A percentile compares a stretch with the other conserved stretches of the same genome.
These are phyloP conservation scores for Phalacrocorax brasilianus DNA, from an alignment of 2,113 vertebrate genomes.

Conservation along the genomic window DNA sequence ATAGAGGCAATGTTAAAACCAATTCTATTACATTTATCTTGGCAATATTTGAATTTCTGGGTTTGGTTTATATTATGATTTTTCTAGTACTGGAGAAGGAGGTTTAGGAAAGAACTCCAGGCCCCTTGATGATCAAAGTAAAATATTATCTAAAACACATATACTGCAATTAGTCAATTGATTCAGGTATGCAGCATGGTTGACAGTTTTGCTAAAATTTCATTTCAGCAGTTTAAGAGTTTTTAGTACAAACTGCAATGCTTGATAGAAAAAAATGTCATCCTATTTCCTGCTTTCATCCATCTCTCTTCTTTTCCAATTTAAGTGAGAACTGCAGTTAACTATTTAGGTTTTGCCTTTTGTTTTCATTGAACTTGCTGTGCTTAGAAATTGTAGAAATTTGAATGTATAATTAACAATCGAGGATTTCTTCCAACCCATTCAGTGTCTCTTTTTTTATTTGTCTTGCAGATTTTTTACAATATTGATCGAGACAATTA, in stretches of 20 bases:
- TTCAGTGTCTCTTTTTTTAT: background rate
- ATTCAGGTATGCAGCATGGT: background rate
- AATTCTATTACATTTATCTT: background rate
- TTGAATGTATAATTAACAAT: background rate
- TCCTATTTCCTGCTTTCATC: background rate
- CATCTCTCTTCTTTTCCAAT: background rate
- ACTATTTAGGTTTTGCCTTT: background rate
- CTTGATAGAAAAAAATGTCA: background rate
- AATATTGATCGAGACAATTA: background rate
- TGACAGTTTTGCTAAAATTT: background rate
- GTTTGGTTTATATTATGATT: background rate
- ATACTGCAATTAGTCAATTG: fast-evolving
- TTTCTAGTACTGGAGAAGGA: background rate
- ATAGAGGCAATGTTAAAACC: background rate
- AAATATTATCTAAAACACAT: background rate
- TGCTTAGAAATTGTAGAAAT: background rate
- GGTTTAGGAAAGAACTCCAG: background rate
- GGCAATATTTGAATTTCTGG: background rate
- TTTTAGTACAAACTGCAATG: background rate
- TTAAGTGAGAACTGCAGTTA: background rate
- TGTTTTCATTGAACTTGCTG: background rate
- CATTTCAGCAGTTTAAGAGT: background rate
- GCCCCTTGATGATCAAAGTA: background rate
- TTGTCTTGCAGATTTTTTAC: background rate
- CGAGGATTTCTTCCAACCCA: background rate